Conservation (phyloP, 2,888 invertebrate species). For the Saturnia pavonia region DNA sequence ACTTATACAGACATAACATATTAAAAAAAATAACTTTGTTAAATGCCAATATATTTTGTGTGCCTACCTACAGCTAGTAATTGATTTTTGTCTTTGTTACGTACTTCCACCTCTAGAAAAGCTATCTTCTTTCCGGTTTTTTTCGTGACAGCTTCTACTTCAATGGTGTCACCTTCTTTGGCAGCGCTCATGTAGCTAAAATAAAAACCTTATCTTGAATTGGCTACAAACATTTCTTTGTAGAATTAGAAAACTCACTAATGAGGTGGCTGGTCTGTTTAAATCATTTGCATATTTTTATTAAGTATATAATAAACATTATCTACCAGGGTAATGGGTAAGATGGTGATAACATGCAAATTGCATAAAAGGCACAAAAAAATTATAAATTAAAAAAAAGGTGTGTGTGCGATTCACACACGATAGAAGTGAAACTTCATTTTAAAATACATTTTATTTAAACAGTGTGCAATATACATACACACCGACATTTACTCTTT, state of each 20-base stretch:
- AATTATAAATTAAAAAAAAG: too few species aligned
- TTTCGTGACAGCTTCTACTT: slow-evolving; percentile 89
- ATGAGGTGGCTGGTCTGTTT: too few species aligned
- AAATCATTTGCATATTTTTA: too few species aligned
- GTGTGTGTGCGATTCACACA: too few species aligned
- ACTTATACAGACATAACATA: not conserved
- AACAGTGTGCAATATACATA: too few species aligned
- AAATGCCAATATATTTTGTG: slow-evolving; percentile 84
- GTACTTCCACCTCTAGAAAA: slow-evolving; percentile 90
- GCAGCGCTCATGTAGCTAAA: slow-evolving; percentile 90
- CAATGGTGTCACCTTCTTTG: slow-evolving; percentile 88
- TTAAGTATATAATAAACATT: too few species aligned
- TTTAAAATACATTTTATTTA: too few species aligned
- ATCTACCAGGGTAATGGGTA: too few species aligned
- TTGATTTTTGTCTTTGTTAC: slow-evolving; percentile 86
- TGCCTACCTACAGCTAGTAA: slow-evolving; percentile 92
- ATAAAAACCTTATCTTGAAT: not conserved
- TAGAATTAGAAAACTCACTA: not conserved
- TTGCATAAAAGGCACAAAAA: too few species aligned
- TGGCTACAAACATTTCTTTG: not conserved
- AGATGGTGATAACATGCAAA: too few species aligned
- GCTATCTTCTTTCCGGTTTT: slow-evolving; percentile 91
- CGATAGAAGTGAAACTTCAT: too few species aligned
- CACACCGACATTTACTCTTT: too few species aligned
- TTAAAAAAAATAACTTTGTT: not conserved